Conservation (phyloP, 1,140 invertebrate species). For the Caerostris extrusa region DNA sequence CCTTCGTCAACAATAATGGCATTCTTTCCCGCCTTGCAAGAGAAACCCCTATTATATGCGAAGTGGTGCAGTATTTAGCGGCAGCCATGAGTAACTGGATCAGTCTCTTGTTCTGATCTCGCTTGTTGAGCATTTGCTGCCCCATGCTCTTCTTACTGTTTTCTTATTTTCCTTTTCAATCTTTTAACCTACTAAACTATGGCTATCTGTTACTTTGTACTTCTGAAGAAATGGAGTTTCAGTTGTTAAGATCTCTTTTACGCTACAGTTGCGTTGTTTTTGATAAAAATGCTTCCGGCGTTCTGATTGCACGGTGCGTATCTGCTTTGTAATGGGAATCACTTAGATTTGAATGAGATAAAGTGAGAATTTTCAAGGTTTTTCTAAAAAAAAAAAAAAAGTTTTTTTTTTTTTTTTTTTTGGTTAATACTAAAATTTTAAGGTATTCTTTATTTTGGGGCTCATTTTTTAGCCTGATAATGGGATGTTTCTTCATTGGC, state of each 20-base stretch:
- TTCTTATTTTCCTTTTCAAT: not conserved
- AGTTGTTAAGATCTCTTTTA: not conserved
- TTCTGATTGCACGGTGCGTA: not conserved
- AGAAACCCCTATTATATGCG: not conserved
- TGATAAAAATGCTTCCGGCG: not conserved
- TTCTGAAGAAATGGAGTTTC: not conserved
- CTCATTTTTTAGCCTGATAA: too few species aligned
- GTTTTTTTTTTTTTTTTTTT: too few species aligned
- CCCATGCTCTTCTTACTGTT: not conserved
- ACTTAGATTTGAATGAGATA: not conserved
- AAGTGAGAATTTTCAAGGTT: not conserved
- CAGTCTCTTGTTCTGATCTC: conserved; percentile 6
- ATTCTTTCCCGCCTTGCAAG: not conserved
- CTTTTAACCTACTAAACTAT: conserved; percentile 30
- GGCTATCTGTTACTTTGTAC: conserved; percentile 12
- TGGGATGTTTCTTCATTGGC: too few species aligned
- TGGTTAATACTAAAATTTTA: too few species aligned
- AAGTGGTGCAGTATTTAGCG: not conserved
- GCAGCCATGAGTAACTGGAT: conserved; percentile 25
- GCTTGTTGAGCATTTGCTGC: not conserved
- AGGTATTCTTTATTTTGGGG: too few species aligned
- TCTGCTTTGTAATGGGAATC: not conserved
- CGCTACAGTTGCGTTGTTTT: not conserved
- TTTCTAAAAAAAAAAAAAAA: not conserved
- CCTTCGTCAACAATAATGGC: conserved; percentile 9